Conservation (phyloP, 1,140 invertebrate species). For the Platorchestia sp. region DNA sequence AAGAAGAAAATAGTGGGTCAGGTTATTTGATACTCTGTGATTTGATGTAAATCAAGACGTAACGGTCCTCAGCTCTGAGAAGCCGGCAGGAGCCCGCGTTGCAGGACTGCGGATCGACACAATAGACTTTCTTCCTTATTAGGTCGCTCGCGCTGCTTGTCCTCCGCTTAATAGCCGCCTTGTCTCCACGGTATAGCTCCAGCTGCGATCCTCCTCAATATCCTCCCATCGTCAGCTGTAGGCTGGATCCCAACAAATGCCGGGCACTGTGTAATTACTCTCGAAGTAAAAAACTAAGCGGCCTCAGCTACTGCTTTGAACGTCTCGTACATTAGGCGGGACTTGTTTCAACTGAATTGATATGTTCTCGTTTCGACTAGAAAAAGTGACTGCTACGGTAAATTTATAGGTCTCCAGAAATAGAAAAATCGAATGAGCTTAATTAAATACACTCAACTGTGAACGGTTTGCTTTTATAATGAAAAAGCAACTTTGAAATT, state of each 20-base stretch:
- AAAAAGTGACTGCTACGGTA: too few relatives aligned
- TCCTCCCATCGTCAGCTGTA: background rate
- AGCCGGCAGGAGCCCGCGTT: background rate
- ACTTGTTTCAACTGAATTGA: too few relatives aligned
- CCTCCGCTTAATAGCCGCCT: background rate
- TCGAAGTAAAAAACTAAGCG: too few relatives aligned
- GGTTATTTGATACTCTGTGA: background rate
- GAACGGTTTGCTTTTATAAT: too few relatives aligned
- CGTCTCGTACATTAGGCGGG: too few relatives aligned
- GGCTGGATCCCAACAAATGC: background rate
- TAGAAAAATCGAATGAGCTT: too few relatives aligned
- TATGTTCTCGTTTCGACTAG: too few relatives aligned
- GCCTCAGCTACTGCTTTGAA: too few relatives aligned
- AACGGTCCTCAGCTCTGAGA: background rate
- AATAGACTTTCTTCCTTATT: background rate
- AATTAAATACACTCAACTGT: too few relatives aligned
- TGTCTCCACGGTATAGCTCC: background rate
- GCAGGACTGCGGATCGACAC: background rate
- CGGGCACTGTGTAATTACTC: background rate
- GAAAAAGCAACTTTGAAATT: too few relatives aligned
- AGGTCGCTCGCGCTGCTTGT: background rate
- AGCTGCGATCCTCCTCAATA: background rate
- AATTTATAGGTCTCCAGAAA: too few relatives aligned
- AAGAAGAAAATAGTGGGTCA: background rate
- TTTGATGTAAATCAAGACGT: too few relatives aligned